Conservation (phyloP, 2,113 vertebrate species). For the Zosterops borbonicus region DNA sequence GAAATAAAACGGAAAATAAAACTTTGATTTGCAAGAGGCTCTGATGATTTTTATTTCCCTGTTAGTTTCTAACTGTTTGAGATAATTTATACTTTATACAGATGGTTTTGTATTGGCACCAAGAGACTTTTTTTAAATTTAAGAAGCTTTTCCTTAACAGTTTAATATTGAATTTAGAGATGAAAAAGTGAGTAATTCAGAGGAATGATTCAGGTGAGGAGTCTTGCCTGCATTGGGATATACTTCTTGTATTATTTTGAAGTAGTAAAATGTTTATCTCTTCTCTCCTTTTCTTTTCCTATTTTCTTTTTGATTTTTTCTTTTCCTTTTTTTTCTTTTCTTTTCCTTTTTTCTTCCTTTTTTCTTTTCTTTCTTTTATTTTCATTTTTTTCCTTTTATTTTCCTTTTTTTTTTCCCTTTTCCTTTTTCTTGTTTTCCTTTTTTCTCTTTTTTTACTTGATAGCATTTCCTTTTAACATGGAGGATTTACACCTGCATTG, state of each 20-base stretch:
- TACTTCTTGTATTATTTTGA: not conserved
- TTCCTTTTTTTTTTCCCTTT: too few relatives aligned
- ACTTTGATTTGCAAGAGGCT: not conserved
- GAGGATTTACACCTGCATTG: not conserved
- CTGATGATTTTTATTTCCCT: not conserved
- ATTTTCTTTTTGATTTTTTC: not conserved
- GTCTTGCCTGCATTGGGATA: not conserved
- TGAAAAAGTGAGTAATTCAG: not conserved
- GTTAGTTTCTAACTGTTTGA: not conserved
- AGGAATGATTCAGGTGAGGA: not conserved
- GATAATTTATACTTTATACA: not conserved
- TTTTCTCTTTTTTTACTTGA: not conserved
- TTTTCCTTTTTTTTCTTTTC: not conserved
- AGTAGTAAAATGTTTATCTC: not conserved
- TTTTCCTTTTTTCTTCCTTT: not conserved
- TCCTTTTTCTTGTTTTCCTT: rapidly evolving
- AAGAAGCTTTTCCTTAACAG: not conserved
- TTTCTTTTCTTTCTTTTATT: too few relatives aligned
- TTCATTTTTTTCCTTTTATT: not conserved
- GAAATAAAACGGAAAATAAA: not conserved
- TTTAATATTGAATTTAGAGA: not conserved
- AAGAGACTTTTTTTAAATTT: not conserved
- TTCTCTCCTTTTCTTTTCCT: not conserved
- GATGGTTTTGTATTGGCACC: not conserved
- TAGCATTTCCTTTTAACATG: not conserved